Percentiles rank a stretch among this genome's conserved stretches.
Evolutionary conservation across 2,797 vertebrate genomes (phyloP).

Genomic region (Cirrhinus mrigala): DNA sequence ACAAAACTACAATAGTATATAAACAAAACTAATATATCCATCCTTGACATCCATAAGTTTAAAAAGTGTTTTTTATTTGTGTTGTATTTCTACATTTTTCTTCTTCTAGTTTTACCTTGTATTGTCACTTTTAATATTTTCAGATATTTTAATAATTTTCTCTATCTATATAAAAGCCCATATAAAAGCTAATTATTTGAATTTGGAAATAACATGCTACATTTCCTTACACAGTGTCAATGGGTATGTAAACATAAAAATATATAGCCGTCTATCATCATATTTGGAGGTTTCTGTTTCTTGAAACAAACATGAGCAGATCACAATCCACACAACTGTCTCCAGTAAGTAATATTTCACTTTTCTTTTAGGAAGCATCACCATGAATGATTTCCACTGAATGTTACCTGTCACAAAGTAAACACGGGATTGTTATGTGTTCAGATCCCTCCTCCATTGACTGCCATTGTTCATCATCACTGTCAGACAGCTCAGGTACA

Average conservation of each 20-base stretch:
- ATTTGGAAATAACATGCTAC: not conserved
- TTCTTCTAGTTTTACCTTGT: not conserved
- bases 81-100: not conserved
- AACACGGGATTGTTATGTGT: slow-evolving; percentile 75
- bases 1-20: not conserved
- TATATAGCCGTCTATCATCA: not conserved
- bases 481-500: slow-evolving; percentile 79
- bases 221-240: not conserved
- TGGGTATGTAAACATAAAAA: not conserved
- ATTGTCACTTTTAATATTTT: not conserved
- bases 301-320: not conserved
- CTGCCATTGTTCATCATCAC: slow-evolving; percentile 80
- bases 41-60: not conserved
- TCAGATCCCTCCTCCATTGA: slow-evolving; percentile 78
- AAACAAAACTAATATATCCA: not conserved
- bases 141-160: not conserved
- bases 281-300: not conserved
- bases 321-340: not conserved
- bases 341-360: not conserved
- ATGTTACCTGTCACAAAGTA: slow-evolving; percentile 88
- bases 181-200: not conserved
- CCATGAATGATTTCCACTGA: not conserved
- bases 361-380: not conserved
- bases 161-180: not conserved
- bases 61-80: not conserved